Base-by-base conservation (phyloP, 2,113 vertebrate genomes). In the Fulica atra region DNA sequence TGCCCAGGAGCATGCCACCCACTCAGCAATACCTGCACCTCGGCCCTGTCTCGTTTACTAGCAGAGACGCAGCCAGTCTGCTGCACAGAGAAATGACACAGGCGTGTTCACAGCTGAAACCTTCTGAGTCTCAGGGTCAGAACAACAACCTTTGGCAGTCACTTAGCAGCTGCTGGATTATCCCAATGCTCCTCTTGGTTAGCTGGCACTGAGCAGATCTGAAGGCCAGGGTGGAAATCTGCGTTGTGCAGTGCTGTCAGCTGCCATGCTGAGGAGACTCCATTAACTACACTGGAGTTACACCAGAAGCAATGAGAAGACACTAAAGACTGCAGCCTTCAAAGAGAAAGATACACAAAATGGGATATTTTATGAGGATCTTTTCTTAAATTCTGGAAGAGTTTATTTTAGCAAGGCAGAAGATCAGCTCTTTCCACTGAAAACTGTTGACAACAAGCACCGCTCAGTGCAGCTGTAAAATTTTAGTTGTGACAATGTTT, bases 401-500 rank as follows among this genome's bases (percentile, higher is more conserved):
- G 83, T 90, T 94, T 96, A 94, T 64, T 90, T 95, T 78, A 92
- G 56, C 57, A 64, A 92, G 80, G 68, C 28, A 2, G 36, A 46
- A 86, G 61, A 93, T 64, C 51, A 53, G 40, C 19, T 86, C 65
- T 81, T 94, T 86, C 72, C 80, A 64, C 60, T 57, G 33, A 90
- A 92, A 90, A 93, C 33, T 88, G 80, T 57, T 89, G 93, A 96
- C 70, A 95, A 79, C 28, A 88, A 31, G 40, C 29, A 31, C 73
- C 16, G 50, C 53, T 94, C 68, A 56, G 35, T 36, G 77, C 29
- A 86, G 60, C 72, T 94, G 88, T 68, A 92, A 88, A 83, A 94
- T 46, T 90, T 83, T 93, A 88, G 38, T 72, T 78, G 46, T 90
- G 88, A 90, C 92, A 94, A 48, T 84, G 60, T 92, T 95, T 96